Percentiles rank a stretch among this genome's conserved stretches.
Conservation (phyloP, 2,797 vertebrate species). For the Mormyrus proboscirostris region DNA sequence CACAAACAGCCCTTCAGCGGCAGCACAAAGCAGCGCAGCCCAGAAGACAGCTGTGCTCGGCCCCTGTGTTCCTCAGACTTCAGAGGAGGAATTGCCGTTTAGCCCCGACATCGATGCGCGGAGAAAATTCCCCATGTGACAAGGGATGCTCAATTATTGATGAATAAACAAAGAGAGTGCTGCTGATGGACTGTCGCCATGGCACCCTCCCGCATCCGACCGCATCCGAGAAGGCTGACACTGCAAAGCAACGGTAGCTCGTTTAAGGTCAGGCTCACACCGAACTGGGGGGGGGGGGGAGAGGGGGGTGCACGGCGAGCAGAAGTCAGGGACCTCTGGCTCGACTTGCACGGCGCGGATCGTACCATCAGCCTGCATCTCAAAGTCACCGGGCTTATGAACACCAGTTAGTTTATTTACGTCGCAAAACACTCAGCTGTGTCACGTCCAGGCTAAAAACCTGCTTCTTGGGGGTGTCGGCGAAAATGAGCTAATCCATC, state of each 20-base stretch:
- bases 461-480: background rate
- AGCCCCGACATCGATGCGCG: constrained; percentile 46
- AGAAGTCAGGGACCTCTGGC: background rate
- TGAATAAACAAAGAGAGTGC: constrained; percentile 61
- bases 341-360: too few relatives aligned
- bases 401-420: background rate
- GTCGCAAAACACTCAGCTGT: background rate
- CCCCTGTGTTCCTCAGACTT: constrained; percentile 27
- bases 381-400: background rate
- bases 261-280: constrained; percentile 62
- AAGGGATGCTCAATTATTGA: constrained; percentile 65
- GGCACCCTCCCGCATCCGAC: constrained; percentile 53
- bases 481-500: constrained; percentile 7
- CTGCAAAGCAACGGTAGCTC: constrained; percentile 54
- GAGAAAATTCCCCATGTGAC: constrained; percentile 47
- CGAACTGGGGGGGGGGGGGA: background rate
- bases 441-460: background rate
- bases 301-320: constrained; percentile 23
- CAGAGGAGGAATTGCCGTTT: constrained; percentile 47
- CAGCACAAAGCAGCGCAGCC: constrained; percentile 27
- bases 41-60: background rate
- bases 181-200: constrained; percentile 59
- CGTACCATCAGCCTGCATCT: background rate
- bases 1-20: constrained; percentile 42
- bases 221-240: constrained; percentile 50